Conservation (phyloP, 2,797 vertebrate species). For the Macropus fuliginosus region DNA sequence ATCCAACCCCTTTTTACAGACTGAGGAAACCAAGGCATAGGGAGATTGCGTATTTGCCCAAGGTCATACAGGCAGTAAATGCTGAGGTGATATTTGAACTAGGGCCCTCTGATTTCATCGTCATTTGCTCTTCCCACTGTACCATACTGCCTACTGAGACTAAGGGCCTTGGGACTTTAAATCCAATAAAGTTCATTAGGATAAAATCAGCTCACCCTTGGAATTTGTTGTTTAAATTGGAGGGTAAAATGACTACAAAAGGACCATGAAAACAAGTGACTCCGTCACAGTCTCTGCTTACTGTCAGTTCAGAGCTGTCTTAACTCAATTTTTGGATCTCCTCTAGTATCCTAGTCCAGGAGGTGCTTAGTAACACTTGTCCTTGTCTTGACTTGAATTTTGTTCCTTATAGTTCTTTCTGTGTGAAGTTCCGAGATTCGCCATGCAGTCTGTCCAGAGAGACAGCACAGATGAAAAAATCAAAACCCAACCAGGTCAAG, state of each 20-base stretch:
- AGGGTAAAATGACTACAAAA: background rate
- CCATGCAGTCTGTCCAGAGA: background rate
- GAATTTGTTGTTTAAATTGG: background rate
- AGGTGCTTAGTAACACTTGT: background rate
- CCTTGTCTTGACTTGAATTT: background rate
- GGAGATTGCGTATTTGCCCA: background rate
- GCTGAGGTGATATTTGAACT: background rate
- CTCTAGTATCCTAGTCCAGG: background rate
- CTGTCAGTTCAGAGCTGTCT: background rate
- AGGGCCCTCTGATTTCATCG: background rate
- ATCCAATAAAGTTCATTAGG: background rate
- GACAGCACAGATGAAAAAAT: background rate
- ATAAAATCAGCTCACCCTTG: background rate
- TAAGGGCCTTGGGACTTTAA: background rate
- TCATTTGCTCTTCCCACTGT: background rate
- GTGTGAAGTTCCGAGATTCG: background rate
- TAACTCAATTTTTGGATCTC: background rate
- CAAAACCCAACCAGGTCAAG: constrained; percentile 7
- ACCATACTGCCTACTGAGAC: background rate
- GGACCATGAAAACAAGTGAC: background rate
- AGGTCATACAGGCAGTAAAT: background rate
- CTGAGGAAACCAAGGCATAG: background rate
- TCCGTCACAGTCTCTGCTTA: background rate
- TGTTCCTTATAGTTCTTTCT: background rate
- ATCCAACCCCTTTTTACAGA: background rate